A percentile compares a stretch with the other conserved stretches of the same genome.
These are phyloP conservation scores for Scaptomyza reducta DNA, from an alignment of 2,888 invertebrate species.

Conservation along the genomic window DNA sequence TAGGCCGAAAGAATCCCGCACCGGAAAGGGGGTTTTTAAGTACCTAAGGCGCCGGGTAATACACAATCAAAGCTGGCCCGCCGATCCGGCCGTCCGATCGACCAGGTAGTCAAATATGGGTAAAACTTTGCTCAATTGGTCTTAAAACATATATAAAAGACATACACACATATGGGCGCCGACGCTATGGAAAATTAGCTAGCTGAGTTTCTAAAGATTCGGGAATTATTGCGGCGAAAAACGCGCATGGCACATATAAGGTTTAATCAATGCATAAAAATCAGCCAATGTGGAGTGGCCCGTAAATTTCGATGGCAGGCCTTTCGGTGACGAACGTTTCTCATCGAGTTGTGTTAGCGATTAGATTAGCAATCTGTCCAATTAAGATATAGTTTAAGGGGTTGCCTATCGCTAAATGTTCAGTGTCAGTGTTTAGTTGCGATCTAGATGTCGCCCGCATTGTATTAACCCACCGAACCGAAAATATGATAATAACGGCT, in stretches of 20 bases:
- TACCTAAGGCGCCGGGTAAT: constrained; percentile 72
- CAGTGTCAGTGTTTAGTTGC: constrained; percentile 56
- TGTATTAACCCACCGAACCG: constrained; percentile 40
- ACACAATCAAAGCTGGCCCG: constrained; percentile 27
- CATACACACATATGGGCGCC: constrained; percentile 62
- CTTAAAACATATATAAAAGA: background rate
- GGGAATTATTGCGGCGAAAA: constrained; percentile 52
- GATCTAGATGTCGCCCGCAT: constrained; percentile 38
- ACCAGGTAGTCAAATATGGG: constrained; percentile 42
- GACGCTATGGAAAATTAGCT: constrained; percentile 57
- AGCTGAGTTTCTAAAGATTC: constrained; percentile 61
- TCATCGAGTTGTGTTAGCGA: constrained; percentile 41
- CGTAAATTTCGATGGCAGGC: constrained; percentile 35
- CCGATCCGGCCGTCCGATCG: constrained; percentile 5
- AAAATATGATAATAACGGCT: constrained; percentile 76
- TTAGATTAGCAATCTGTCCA: constrained; percentile 69
- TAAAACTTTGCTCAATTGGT: constrained; percentile 61
- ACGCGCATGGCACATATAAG: constrained; percentile 57
- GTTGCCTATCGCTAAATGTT: constrained; percentile 32
- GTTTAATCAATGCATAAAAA: constrained; percentile 52
- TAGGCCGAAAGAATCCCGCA: constrained; percentile 65
- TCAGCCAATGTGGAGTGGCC: constrained; percentile 31
- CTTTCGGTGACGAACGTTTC: background rate
- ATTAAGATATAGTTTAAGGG: constrained; percentile 59
- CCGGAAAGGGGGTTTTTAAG: constrained; percentile 79